Percentiles rank a stretch among this genome's conserved stretches.
Evolutionary conservation across 1,140 invertebrate species (phyloP).

Genomic region (Papilio glaucus): DNA sequence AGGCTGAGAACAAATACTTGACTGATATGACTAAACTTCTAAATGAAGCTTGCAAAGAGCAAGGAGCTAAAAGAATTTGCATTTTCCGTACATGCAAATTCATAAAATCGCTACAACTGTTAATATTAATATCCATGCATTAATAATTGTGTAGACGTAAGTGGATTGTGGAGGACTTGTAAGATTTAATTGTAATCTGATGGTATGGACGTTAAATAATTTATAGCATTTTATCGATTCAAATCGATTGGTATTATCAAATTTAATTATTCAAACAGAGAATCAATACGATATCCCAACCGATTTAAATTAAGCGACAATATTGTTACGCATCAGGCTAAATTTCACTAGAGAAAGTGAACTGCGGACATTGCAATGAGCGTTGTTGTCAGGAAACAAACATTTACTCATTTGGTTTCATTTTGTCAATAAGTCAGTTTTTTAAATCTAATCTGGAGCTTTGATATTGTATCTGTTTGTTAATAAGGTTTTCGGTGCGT

Average conservation of each 20-base stretch:
- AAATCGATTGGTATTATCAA: background rate
- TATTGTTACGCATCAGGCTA: conserved; percentile 46
- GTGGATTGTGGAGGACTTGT: too few relatives aligned
- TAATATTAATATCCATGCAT: too few relatives aligned
- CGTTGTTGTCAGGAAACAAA: conserved; percentile 42
- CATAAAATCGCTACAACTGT: too few relatives aligned
- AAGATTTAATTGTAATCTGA: too few relatives aligned
- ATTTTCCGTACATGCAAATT: too few relatives aligned
- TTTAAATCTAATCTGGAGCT: background rate
- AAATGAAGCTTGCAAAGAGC: too few relatives aligned
- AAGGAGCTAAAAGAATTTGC: too few relatives aligned
- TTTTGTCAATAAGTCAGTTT: background rate
- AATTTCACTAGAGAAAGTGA: conserved; percentile 47
- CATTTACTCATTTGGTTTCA: conserved; percentile 27
- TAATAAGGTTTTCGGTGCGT: too few relatives aligned
- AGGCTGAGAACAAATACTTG: background rate
- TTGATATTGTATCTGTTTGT: background rate
- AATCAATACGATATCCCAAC: background rate
- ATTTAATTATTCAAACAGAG: conserved; percentile 1
- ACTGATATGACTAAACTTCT: background rate
- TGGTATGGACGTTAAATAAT: too few relatives aligned
- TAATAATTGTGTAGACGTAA: too few relatives aligned
- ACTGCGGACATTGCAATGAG: conserved; percentile 35
- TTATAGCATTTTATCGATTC: background rate
- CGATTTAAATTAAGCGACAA: conserved; percentile 41